phyloP scores from a whole-genome alignment of 2,113 vertebrate genomes.

The Apodemus sylvaticus region DNA sequence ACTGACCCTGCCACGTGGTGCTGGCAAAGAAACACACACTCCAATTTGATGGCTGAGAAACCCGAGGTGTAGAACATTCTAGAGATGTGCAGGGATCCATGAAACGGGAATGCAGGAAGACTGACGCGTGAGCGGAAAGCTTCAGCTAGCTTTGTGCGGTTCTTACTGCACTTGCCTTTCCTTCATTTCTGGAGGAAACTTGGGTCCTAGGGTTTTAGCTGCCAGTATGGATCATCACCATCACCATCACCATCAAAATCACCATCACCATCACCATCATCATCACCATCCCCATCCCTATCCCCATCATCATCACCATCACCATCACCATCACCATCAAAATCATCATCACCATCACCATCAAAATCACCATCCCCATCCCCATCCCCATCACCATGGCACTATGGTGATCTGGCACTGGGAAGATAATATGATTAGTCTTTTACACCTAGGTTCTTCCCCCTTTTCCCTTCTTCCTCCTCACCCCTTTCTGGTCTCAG shows the following conservation, averaged over 20 bases:
- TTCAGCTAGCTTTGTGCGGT: background rate
- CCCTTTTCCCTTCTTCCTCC: background rate
- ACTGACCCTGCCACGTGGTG: background rate
- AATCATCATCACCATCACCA: background rate
- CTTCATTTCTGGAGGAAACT: background rate
- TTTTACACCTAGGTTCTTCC: background rate
- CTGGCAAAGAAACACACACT: background rate
- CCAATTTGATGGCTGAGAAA: background rate
- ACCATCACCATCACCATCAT: too few relatives aligned
- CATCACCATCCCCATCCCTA: too few relatives aligned
- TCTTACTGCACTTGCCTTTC: background rate
- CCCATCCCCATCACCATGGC: rapidly evolving
- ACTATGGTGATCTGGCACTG: background rate
- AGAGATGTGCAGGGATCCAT: background rate
- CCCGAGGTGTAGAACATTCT: background rate
- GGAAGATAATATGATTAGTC: background rate
- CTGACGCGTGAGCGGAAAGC: background rate
- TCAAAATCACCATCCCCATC: background rate
- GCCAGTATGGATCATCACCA: too few relatives aligned
- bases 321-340: too few relatives aligned
- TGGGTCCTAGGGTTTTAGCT: background rate
- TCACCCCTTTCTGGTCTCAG: background rate
- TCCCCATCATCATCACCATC: too few relatives aligned
- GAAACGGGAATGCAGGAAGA: background rate
- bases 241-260: too few relatives aligned